Evolutionary conservation across 2,888 invertebrate genomes (phyloP), one percentile per base, ranked within the genome.

Genomic region (Caradrina kadenii): DNA sequence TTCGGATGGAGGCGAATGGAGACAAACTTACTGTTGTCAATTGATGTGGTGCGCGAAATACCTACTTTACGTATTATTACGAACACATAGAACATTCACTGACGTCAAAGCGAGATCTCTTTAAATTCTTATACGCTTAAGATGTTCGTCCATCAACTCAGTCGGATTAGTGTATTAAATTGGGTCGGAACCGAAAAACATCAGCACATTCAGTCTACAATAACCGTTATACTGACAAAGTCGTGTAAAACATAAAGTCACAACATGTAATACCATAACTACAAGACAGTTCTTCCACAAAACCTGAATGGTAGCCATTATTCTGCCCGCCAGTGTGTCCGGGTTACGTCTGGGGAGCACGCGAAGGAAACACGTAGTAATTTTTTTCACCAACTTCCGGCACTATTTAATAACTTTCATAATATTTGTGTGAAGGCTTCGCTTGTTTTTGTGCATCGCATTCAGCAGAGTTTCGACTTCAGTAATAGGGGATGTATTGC

Each of bases 341-440:
- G 60, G 69, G 61, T 81, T 63, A 85, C 69, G 76, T 78, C 68
- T 68, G 76, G 76, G 64, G 54, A 45, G 76, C 87, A 84, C 84
- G 87, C 85, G 76, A 86, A 62, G 80, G 63, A 69, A 83, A 69
- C 76, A 72, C 73, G 74, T 80, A 65, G 65, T 72, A 71, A 59
- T 63, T 79, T 70, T 85, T 87, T 88, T 81, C 77, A 80, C 67
- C 67, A 83, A 85, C 85, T 86, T 87, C 88, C 88, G 82, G 66
- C 58, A 62, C 60, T 77, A 82, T 82, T 85, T 87, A 83, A 84
- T 88, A 88, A 86, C 81, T 86, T 85, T 79, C 82, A 83, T 85
- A 83, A 81, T 87, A 72, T 79, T 85, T 79, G 79, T 80, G 79
- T 72, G 72, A 69, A 71, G 71, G 75, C 73, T 74, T 71, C 65